A percentile compares a stretch with the other conserved stretches of the same genome.
Evolutionary conservation across 1,140 invertebrate species (phyloP).

Genomic region (Drepana arcuata): DNA sequence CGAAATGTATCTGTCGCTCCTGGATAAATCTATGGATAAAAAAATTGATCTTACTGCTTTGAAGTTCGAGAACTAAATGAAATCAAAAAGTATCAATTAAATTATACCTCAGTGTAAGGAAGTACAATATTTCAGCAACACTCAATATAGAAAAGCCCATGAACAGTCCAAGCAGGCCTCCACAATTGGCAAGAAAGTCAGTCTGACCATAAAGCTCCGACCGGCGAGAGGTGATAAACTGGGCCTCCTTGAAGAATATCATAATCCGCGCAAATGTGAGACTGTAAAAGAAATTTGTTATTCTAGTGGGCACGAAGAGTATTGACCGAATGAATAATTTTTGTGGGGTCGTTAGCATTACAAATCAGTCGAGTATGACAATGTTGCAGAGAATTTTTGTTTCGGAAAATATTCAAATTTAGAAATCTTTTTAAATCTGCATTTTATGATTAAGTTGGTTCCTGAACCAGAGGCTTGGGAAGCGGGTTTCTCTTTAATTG

Average conservation of each 20-base stretch:
- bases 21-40: no score
- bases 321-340: conserved; percentile 9
- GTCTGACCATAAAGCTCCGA: conserved; percentile 77
- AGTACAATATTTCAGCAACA: conserved; percentile 78
- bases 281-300: conserved; percentile 40
- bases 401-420: no score
- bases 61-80: no score
- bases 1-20: no score
- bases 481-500: no score
- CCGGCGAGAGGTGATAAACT: conserved; percentile 76
- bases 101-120: conserved; percentile 68
- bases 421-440: no score
- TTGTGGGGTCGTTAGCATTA: conserved; percentile 8
- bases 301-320: no score
- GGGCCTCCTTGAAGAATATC: conserved; percentile 76
- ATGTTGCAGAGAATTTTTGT: no score
- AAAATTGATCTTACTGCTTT: no score
- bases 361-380: conserved; percentile 9
- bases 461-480: no score
- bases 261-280: conserved; percentile 54
- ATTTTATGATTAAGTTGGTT: no score
- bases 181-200: conserved; percentile 78
- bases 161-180: conserved; percentile 77
- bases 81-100: neutral
- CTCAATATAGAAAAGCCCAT: conserved; percentile 79